Evolutionary conservation across 2,888 invertebrate species (phyloP), one percentile per base, ranked within the genome.

Genomic region (Formica aserva): DNA sequence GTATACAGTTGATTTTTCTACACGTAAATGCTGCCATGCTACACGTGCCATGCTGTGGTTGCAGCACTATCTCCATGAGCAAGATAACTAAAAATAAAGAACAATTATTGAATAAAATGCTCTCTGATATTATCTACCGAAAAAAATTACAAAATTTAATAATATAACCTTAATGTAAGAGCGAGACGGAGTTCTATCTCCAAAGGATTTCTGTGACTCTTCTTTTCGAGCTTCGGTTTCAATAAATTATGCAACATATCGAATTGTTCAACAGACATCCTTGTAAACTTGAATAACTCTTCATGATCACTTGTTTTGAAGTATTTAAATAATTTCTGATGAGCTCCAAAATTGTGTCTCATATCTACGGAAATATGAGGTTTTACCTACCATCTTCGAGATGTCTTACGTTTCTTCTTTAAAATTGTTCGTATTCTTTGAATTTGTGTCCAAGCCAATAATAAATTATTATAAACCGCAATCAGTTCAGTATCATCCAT

Each of bases 41-140:
- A n/a, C n/a, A n/a, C n/a, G n/a, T 55, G 22, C 22, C 55, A 22
- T 55, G 22, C 55, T 55, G 55, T 55, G 55, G 55, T 55, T 55
- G n/a, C 55, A 55, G 55, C 55, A 55, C 55, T 55, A 55, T 55
- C 22, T 55, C 55, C 55, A n/a, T 55, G 55, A 18, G 55, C 55
- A 22, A 55, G 55, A 55, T 55, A 55, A 55, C 55, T 55, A 55
- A 55, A 55, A 55, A 9, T 55, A 55, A 55, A 55, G 6, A 55
- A 55, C n/a, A 55, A 55, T 55, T 22, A 9, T 22, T 55, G 3
- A 55, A 22, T 55, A n/a, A 55, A 55, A 55, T 55, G 9, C 8
- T 55, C 22, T 22, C n/a, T 52, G 2, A 52, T 52, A 52, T n/a
- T 55, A 55, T 55, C 55, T 22, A 22, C 22, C 22, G 22, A 22